Base-by-base conservation (phyloP, 1,140 invertebrate species). In the Drosophila tsacasi region DNA sequence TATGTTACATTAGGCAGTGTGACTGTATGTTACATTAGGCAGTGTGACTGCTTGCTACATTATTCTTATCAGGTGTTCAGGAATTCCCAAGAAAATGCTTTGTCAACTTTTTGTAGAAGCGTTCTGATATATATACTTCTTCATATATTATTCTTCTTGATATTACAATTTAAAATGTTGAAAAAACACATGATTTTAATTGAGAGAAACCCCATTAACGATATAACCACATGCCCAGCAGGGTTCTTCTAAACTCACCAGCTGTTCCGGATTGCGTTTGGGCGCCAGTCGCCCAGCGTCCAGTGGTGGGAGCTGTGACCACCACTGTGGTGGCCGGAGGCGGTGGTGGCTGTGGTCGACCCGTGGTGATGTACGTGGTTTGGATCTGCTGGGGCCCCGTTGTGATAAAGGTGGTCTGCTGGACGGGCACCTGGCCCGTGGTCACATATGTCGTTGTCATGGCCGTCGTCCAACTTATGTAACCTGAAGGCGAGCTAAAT, bases 371-470 rank as follows among this genome's bases (percentile, higher is more conserved):
- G 32, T 79, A 67, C 17, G 68, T 66, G 10, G 83, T 65, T 59
- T 81, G 74, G 5, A 58, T 15, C 8, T 35, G 32, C 54, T 59
- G 55, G 13, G 63, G 46, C 9, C 54, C 71, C 17, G 74, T 54
- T n/a, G 40, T 23, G 1, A 77, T 61, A 19, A 55, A 77, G 9
- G 55, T 67, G 21, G 54, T 76, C n/a, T 76, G 72, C 61, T 76
- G 72, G 8, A 49, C 35, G 12, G 75, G 23, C 42, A 54, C 61
- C 49, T 40, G 58, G 10, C 64, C 75, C 46, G 68, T 25, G 10
- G 69, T 72, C 23, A 83, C 65, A 44, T 87, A 87, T 1, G 62
- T 62, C 10, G 68, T 86, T 4, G 78, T 66, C 83, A 85, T 85
- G 44, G 39, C 61, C 6, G n/a, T 32, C 2, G 13, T 15, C 1